These are phyloP conservation scores for Lagopus leucura DNA, from an alignment of 2,113 vertebrate species.

Conservation along the genomic window DNA sequence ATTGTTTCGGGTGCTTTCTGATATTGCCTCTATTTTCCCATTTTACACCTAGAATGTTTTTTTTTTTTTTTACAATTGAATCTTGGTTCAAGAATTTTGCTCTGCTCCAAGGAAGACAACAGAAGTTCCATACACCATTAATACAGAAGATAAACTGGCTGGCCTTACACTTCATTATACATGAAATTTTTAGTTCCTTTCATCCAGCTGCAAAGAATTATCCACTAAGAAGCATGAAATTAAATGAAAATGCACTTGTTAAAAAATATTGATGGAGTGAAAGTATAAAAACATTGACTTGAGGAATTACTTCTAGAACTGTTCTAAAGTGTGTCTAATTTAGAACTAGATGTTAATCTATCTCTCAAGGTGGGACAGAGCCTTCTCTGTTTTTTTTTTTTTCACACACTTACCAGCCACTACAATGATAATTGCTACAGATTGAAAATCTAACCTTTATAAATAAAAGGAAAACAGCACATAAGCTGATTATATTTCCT, in stretches of 20 bases:
- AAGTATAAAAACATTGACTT: not conserved
- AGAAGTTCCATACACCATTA: not conserved
- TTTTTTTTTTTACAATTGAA: not conserved
- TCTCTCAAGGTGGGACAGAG: not conserved
- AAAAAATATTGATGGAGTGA: not conserved
- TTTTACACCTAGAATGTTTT: not conserved
- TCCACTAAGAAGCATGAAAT: not conserved
- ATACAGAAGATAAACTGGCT: not conserved
- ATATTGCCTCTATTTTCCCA: slow-evolving; percentile 41
- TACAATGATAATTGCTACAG: slow-evolving; percentile 66
- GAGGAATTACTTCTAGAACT: not conserved
- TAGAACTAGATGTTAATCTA: not conserved
- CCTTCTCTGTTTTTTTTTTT: not conserved
- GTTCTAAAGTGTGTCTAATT: not conserved
- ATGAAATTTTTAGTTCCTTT: not conserved
- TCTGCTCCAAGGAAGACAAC: not conserved
- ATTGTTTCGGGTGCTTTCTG: not conserved
- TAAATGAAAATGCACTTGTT: not conserved
- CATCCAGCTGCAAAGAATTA: not conserved
- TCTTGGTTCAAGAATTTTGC: not conserved
- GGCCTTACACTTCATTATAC: not conserved
- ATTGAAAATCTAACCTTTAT: slow-evolving; percentile 60
- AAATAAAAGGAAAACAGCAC: slow-evolving; percentile 65
- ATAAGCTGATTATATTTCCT: slow-evolving; percentile 63
- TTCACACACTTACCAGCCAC: slow-evolving; percentile 27